Base-by-base conservation (phyloP, 2,797 vertebrate genomes). In the Saguinus oedipus region DNA sequence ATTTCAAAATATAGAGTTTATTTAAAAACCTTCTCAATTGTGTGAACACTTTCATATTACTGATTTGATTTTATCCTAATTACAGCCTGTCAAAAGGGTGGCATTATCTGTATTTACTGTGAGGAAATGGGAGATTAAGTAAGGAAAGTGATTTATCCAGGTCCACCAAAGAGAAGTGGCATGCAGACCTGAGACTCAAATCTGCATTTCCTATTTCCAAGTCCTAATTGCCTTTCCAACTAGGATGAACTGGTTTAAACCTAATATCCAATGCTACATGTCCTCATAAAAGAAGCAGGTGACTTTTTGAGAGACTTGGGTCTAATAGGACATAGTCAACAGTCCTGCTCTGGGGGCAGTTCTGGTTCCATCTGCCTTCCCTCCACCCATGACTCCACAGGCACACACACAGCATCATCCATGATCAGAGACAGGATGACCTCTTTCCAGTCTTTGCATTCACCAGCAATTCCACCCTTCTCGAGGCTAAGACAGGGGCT, bases 1-100 rank as follows among this genome's bases (percentile, higher is more conserved):
- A 84, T 84, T 89, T 95, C 78, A 36, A 92, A 92, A 46, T 68
- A 59, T n/a, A 79, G 15, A 9, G 33, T 39, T 79, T 48, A 30
- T 39, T 44, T 46, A 26, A 55, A 85, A 64, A 50, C 20, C 20
- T 55, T 70, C 17, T 44, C 64, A 72, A 12, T 90, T 79, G 33
- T 19, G 50, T 48, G 30, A 93, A 84, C 12, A 26, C 14, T 68
- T 70, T 39, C 15, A 44, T 84, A 50, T 30, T 79, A 36, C 48
- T 72, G 20, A 81, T 53, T 83, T 48, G 55, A 93, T 75, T 50
- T 64, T 64, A 75, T 39, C 33, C 30, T 74, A n/a, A 14, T 64
- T 59, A 64, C 6, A 74, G 39, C 15, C 3, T 55, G 44, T 39
- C 36, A 93, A 36, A 4, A 0, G 10, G 14, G 14, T 96, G 27